Base-by-base conservation (phyloP, 2,113 vertebrate genomes). In the Scomber colias region DNA sequence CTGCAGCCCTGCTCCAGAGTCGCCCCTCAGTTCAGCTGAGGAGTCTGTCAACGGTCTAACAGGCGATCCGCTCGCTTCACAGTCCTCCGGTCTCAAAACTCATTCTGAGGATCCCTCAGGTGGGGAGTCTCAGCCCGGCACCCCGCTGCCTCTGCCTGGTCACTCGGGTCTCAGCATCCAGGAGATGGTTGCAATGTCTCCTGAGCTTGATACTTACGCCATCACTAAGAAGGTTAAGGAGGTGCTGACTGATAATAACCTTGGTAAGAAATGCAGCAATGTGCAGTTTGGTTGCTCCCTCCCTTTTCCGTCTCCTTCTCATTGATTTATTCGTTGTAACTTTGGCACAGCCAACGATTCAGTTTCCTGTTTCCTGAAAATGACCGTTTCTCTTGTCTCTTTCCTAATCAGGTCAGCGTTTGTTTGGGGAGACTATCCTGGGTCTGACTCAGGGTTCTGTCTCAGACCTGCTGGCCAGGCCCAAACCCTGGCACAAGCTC, bases 151-250 rank as follows among this genome's bases (percentile, higher is more conserved):
- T 1, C 86, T 96, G 67, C 95, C 96, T 0, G 97, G 97, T 75
- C 96, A 92, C 81, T 89, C 96, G 0, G 94, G 97, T 10, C 95
- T 98, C 89, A 97, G 97, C 94, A 97, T 98, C 79, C 97, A 98
- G 69, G 97, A 98, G 59, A 92, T 97, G 86, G 97, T 98, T 1
- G 96, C 97, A 30, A 97, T 98, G 96, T 98, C 96, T 62, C 96
- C 96, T 2, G 97, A 98, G 92, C 96, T 99, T 53, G 98, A 99
- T 86, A 99, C 98, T 0, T 97, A 98, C 0, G 96, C 95, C 90
- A 98, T 99, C 82, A 98, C 97, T 13, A 99, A 98, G 95, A 97
- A 97, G 91, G 98, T 99, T 79, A 99, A 99, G 87, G 97, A 99
- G 84, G 96, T 99, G 88, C 95, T 99, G 84, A 97, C 96, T 0